These are phyloP conservation scores for Parauchenoglanis punctatus DNA, from an alignment of 2,797 vertebrate species.

Conservation along the genomic window DNA sequence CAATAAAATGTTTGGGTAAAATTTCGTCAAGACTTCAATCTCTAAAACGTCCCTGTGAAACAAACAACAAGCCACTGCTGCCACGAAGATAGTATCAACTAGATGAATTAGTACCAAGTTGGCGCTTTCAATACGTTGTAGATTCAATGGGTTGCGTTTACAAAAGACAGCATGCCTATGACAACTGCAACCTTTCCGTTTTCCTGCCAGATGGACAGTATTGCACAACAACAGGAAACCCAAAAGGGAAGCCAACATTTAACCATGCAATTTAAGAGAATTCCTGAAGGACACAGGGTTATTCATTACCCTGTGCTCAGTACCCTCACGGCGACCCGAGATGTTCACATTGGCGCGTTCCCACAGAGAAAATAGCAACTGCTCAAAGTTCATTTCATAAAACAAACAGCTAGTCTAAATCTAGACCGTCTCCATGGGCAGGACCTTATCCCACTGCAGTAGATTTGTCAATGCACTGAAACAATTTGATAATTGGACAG, in stretches of 20 bases:
- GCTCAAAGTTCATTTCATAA: slow-evolving; percentile 23
- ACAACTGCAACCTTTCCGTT: slow-evolving; percentile 62
- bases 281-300: slow-evolving; percentile 59
- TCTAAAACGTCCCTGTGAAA: neutral
- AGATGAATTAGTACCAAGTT: neutral
- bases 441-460: slow-evolving; percentile 56
- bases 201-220: slow-evolving; percentile 61
- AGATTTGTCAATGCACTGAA: slow-evolving; percentile 59
- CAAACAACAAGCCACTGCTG: slow-evolving; percentile 1
- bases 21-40: slow-evolving; percentile 4
- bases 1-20: neutral
- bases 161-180: slow-evolving; percentile 37
- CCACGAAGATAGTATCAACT: neutral
- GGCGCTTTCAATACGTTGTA: too few species aligned
- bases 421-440: slow-evolving; percentile 65
- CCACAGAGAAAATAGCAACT: slow-evolving; percentile 55
- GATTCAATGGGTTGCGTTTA: slow-evolving; percentile 25
- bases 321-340: slow-evolving; percentile 14
- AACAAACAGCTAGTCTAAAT: slow-evolving; percentile 63
- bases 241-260: slow-evolving; percentile 68
- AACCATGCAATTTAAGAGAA: slow-evolving; percentile 62
- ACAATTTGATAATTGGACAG: slow-evolving; percentile 75
- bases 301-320: slow-evolving; percentile 65
- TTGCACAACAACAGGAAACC: slow-evolving; percentile 74
- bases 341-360: slow-evolving; percentile 57